Evolutionary conservation across 2,888 invertebrate species (phyloP).

Genomic region (Cerastoderma edule): DNA sequence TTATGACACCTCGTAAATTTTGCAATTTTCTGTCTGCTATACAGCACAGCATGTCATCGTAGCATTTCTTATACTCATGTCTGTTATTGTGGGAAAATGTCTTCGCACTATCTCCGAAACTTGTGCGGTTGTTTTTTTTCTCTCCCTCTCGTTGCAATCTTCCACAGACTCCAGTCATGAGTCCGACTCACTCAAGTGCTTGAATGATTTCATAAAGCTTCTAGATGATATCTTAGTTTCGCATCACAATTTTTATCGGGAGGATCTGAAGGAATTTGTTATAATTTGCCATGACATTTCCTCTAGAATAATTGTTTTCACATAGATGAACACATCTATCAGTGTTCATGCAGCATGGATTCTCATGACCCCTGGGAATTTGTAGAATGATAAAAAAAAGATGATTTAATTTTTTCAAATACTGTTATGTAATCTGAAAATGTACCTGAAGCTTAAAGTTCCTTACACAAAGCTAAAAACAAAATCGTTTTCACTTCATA

Average conservation of each 20-base stretch:
- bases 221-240: conserved; percentile 50
- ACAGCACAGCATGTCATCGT: conserved; percentile 42
- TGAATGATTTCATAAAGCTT: conserved; percentile 55
- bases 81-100: conserved; percentile 55
- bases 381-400: not conserved
- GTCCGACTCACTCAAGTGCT: conserved; percentile 58
- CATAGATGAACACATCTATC: conserved; percentile 40
- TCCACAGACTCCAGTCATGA: conserved; percentile 44
- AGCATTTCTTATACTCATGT: conserved; percentile 13
- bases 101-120: conserved; percentile 49
- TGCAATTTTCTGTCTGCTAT: conserved; percentile 44
- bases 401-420: no score
- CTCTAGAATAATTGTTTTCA: conserved; percentile 45
- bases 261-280: conserved; percentile 46
- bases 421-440: no score
- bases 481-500: no score
- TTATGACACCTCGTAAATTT: conserved; percentile 61
- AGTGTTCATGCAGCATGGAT: conserved; percentile 26
- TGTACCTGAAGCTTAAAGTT: no score
- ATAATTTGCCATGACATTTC: conserved; percentile 57
- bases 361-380: conserved; percentile 26
- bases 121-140: conserved; percentile 39
- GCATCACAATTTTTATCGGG: conserved; percentile 43
- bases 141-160: no score
- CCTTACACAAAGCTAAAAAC: no score